Percentiles rank a stretch among this genome's conserved stretches.
These are phyloP conservation scores for Trinorchestia longiramus DNA, from an alignment of 1,140 invertebrate genomes.

Conservation along the genomic window DNA sequence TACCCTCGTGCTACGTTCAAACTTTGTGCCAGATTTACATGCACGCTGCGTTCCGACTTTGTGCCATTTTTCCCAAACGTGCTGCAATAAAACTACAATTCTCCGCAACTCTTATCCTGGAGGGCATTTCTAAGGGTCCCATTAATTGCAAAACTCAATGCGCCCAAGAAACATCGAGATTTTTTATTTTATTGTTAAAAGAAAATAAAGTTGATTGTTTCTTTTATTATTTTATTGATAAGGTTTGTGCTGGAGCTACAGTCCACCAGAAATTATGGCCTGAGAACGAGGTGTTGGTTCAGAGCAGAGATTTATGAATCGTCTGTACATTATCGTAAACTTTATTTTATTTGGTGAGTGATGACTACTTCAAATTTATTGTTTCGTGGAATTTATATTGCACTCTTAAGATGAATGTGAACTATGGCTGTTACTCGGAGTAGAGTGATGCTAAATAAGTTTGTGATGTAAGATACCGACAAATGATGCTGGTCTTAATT, in stretches of 20 bases:
- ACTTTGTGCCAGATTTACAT: background rate
- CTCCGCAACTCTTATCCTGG: background rate
- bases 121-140: background rate
- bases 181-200: background rate
- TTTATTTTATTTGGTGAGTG: background rate
- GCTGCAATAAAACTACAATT: background rate
- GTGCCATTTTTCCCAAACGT: background rate
- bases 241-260: background rate
- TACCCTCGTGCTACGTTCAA: background rate
- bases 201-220: background rate
- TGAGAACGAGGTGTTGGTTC: background rate
- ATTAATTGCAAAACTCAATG: background rate
- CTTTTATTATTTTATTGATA: too few species aligned
- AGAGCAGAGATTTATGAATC: background rate
- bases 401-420: background rate
- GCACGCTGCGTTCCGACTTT: background rate
- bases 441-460: background rate
- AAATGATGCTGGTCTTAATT: background rate
- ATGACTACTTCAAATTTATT: background rate
- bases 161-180: background rate
- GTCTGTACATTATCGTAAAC: background rate
- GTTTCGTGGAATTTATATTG: background rate
- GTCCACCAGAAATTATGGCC: background rate
- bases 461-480: background rate
- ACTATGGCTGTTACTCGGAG: background rate